Percentiles rank a stretch among this genome's conserved stretches.
Evolutionary conservation across 2,888 invertebrate genomes (phyloP).

Genomic region (Tribolium freemani): DNA sequence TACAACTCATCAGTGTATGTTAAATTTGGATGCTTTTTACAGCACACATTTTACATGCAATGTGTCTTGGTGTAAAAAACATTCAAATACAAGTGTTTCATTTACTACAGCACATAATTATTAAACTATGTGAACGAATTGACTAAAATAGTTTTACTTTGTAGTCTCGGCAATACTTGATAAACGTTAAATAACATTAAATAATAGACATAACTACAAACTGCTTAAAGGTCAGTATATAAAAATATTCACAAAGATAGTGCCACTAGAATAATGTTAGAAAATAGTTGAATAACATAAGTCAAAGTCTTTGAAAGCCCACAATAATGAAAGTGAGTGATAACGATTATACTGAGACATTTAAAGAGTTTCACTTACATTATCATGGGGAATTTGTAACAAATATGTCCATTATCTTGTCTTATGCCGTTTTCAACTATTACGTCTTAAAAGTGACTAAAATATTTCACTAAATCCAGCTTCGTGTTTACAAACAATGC

Average conservation of each 20-base stretch:
- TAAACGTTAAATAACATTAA: slow-evolving; percentile 23
- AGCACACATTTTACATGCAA: slow-evolving; percentile 2
- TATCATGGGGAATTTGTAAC: neutral
- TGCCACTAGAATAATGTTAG: neutral
- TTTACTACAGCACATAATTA: slow-evolving; percentile 34
- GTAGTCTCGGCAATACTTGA: slow-evolving; percentile 40
- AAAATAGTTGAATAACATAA: slow-evolving; percentile 2
- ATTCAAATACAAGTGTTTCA: slow-evolving; percentile 44
- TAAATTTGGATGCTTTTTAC: slow-evolving; percentile 44
- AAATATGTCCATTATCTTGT: neutral
- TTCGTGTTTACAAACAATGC: slow-evolving; percentile 22
- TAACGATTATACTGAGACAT: neutral
- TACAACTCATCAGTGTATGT: slow-evolving; percentile 52
- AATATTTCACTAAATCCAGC: neutral
- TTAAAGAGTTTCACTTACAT: neutral
- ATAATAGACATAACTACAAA: slow-evolving; percentile 2
- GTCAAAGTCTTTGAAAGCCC: neutral
- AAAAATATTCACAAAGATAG: neutral
- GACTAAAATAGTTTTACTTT: slow-evolving; percentile 28
- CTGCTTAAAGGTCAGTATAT: neutral
- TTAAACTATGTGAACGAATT: slow-evolving; percentile 32
- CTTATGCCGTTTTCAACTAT: neutral
- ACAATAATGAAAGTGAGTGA: neutral
- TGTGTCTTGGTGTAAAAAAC: slow-evolving; percentile 37
- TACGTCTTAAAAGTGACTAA: neutral